Conservation (phyloP, 2,888 invertebrate species). For the Bugulina stolonifera region DNA sequence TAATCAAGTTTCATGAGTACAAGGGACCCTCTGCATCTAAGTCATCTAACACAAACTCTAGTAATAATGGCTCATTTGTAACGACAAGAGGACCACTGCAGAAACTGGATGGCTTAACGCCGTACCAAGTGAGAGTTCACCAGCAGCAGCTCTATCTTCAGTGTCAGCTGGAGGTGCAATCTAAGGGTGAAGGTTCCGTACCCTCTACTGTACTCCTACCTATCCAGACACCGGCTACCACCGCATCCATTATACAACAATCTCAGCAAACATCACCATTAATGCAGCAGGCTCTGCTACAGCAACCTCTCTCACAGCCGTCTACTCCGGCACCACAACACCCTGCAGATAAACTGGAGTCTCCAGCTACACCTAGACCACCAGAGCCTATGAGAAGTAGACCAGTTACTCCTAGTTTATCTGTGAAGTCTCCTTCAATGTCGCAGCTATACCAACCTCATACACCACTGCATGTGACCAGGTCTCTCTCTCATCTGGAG, state of each 20-base stretch:
- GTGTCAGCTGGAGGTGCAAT: slow-evolving; percentile 27
- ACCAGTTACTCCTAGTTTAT: background rate
- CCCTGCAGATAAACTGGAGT: background rate
- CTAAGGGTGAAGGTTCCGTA: background rate
- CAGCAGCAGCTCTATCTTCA: slow-evolving; percentile 28
- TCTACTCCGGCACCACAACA: background rate
- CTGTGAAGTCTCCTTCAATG: background rate
- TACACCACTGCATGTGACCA: background rate
- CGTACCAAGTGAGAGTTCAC: slow-evolving; percentile 54
- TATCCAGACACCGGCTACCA: background rate
- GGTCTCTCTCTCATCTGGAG: slow-evolving; percentile 62
- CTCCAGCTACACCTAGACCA: background rate
- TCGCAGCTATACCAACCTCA: background rate
- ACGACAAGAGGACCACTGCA: slow-evolving; percentile 11
- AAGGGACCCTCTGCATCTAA: slow-evolving; percentile 69
- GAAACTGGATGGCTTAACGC: slow-evolving; percentile 27
- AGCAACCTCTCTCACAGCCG: background rate
- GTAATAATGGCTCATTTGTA: slow-evolving; percentile 30
- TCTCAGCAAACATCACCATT: background rate
- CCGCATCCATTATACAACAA: background rate
- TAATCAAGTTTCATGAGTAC: slow-evolving; percentile 95
- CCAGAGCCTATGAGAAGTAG: background rate
- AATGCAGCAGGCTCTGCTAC: background rate
- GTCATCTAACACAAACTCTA: slow-evolving; percentile 31
- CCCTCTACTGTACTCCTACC: slow-evolving; percentile 2